Evolutionary conservation across 2,888 invertebrate species (phyloP), one percentile per base, ranked within the genome.

Genomic region (Ptilodon capucinus): DNA sequence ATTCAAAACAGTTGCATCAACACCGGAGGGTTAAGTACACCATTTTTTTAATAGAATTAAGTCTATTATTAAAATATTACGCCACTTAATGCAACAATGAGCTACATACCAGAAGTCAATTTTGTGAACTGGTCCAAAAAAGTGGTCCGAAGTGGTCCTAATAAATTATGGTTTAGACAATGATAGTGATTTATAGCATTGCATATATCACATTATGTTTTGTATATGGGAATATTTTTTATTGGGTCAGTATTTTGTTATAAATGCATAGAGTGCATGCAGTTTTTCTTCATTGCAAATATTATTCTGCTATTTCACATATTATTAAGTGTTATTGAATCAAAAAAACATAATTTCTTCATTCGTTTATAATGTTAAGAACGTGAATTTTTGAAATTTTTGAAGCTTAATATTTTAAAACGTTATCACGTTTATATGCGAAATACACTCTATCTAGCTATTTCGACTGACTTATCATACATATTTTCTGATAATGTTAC

Each of bases 41-140:
- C 25, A 51, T 58, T 64, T 68, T 65, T 60, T 62, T 57, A 14
- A 52, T 56, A 66, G 53, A 59, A 63, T 64, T 57, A 57, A 66
- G 70, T 76, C 63, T 57, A 77, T 76, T 76, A 76, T 76, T 78
- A 68, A 57, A 76, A 74, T 73, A 78, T 78, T 76, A 80, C 68
- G 74, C 73, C 68, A 79, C 79, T 79, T 78, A 71, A 55, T 52
- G 43, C 44, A 61, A 79, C 79, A 79, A 79, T 71, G 66, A 59
- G 34, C 32, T 55, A 78, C 76, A 78, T 62, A 77, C 79, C 79
- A 76, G 76, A 73, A 79, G 79, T 79, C 76, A 76, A 76, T 75
- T 69, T 70, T 49, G 40, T 46, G 55, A 69, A 74, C 72, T 73
- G 69, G 70, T 74, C 52, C 42, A 53, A 54, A 61, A 53, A 50